A percentile compares a stretch with the other conserved stretches of the same genome.
These are phyloP conservation scores for Geotrupes spiniger DNA, from an alignment of 2,888 invertebrate genomes.

Conservation along the genomic window DNA sequence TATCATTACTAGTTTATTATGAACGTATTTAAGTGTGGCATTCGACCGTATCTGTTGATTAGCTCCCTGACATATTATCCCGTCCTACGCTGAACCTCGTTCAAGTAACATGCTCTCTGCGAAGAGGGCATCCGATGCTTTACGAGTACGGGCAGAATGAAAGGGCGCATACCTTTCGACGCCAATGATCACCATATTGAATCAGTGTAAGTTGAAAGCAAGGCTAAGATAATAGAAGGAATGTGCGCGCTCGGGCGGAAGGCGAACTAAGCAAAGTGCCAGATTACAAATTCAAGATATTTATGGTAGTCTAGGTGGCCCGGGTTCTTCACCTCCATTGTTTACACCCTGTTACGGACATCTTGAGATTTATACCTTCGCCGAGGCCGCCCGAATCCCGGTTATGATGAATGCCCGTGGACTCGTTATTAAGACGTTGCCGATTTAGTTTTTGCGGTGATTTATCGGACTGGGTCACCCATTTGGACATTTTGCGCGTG, in stretches of 20 bases:
- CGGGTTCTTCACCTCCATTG: slow-evolving; percentile 50
- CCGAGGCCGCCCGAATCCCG: slow-evolving; percentile 39
- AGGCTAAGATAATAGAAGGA: slow-evolving; percentile 42
- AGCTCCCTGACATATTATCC: too few relatives aligned
- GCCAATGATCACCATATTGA: slow-evolving; percentile 37
- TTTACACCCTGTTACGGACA: slow-evolving; percentile 51
- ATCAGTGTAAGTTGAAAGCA: slow-evolving; percentile 32
- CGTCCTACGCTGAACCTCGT: too few relatives aligned
- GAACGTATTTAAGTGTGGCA: too few relatives aligned
- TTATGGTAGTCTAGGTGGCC: slow-evolving; percentile 50
- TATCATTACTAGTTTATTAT: too few relatives aligned
- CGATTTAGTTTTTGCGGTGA: not conserved
- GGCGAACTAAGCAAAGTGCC: slow-evolving; percentile 44
- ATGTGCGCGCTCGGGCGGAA: slow-evolving; percentile 46
- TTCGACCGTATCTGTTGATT: too few relatives aligned
- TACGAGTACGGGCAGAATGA: slow-evolving; percentile 16
- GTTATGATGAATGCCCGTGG: slow-evolving; percentile 36
- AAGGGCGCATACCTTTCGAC: slow-evolving; percentile 34
- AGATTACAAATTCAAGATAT: slow-evolving; percentile 50
- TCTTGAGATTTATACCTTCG: slow-evolving; percentile 46
- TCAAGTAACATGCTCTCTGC: too few relatives aligned
- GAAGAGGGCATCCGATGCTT: not conserved
- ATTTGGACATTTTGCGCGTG: too few relatives aligned
- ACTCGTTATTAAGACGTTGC: slow-evolving; percentile 9
- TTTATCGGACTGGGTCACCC: not conserved